Percentiles rank a stretch among this genome's conserved stretches.
phyloP scores from a whole-genome alignment of 1,140 invertebrate genomes.

The Ceratitis capitata region DNA sequence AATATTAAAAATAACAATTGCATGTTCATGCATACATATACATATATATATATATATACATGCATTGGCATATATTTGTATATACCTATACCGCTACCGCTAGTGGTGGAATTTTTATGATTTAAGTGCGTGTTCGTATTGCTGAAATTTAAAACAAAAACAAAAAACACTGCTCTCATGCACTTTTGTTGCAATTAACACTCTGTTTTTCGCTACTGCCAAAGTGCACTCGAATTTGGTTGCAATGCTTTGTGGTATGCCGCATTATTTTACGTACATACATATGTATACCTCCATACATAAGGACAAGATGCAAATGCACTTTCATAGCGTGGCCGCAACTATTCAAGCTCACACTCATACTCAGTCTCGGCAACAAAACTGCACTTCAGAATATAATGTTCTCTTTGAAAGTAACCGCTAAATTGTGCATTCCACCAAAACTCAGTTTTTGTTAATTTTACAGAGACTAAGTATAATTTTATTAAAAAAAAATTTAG shows the following conservation, averaged over 20 bases:
- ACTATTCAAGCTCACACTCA: not conserved
- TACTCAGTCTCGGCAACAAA: not conserved
- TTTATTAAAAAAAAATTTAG: too few relatives aligned
- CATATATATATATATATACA: too few relatives aligned
- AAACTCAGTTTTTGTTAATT: too few relatives aligned
- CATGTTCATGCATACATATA: too few relatives aligned
- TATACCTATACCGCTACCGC: too few relatives aligned
- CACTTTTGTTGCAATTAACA: not conserved
- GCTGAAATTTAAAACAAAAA: not conserved
- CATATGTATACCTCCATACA: not conserved
- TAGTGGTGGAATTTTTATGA: not conserved
- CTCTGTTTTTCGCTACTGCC: not conserved
- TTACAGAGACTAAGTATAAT: too few relatives aligned
- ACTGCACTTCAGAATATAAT: not conserved
- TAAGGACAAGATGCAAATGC: not conserved
- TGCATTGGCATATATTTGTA: not conserved
- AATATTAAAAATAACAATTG: too few relatives aligned
- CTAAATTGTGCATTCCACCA: too few relatives aligned
- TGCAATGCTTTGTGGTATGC: conserved; percentile 8
- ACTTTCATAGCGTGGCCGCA: not conserved
- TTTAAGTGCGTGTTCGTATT: not conserved
- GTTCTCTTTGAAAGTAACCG: not conserved
- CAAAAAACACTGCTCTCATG: not conserved
- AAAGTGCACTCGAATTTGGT: not conserved
- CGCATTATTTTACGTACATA: not conserved